phyloP scores from a whole-genome alignment of 2,888 invertebrate species.

The Hirtodrosophila cameraria region DNA sequence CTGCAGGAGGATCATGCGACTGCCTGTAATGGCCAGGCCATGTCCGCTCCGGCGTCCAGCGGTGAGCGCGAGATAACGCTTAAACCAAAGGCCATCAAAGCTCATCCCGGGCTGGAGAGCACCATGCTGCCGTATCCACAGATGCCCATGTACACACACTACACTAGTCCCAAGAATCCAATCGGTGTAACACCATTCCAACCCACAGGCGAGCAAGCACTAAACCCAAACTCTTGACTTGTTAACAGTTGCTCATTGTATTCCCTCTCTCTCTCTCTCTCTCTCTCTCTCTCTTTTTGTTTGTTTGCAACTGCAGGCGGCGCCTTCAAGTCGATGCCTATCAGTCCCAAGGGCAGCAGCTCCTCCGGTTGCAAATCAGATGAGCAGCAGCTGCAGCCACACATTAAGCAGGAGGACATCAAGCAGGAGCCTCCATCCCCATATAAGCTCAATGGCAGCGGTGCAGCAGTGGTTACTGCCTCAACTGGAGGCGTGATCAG shows the following conservation, averaged over 20 bases:
- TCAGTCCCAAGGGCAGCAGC: slow-evolving; percentile 85
- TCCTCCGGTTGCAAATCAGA: slow-evolving; percentile 71
- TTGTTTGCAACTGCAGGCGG: slow-evolving; percentile 87
- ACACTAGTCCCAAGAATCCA: slow-evolving; percentile 90
- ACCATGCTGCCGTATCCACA: slow-evolving; percentile 82
- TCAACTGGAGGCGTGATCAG: slow-evolving; percentile 54
- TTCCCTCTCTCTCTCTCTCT: background rate
- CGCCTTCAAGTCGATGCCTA: slow-evolving; percentile 94
- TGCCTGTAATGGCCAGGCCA: slow-evolving; percentile 67
- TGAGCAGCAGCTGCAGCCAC: slow-evolving; percentile 64
- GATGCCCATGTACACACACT: slow-evolving; percentile 85
- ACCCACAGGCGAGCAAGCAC: slow-evolving; percentile 87
- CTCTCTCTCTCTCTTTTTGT: background rate
- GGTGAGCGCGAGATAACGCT: slow-evolving; percentile 89
- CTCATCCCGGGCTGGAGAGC: slow-evolving; percentile 86
- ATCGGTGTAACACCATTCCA: slow-evolving; percentile 94
- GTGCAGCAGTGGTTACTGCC: background rate
- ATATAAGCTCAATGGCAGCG: slow-evolving; percentile 73
- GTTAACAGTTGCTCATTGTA: slow-evolving; percentile 49
- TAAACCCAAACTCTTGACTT: background rate
- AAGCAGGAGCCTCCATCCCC: slow-evolving; percentile 84
- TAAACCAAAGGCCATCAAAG: slow-evolving; percentile 95
- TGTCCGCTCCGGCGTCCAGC: slow-evolving; percentile 47
- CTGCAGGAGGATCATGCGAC: slow-evolving; percentile 51
- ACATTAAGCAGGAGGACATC: slow-evolving; percentile 79